Conservation (phyloP, 2,888 invertebrate genomes). For the Caenorhabditis sp. region DNA sequence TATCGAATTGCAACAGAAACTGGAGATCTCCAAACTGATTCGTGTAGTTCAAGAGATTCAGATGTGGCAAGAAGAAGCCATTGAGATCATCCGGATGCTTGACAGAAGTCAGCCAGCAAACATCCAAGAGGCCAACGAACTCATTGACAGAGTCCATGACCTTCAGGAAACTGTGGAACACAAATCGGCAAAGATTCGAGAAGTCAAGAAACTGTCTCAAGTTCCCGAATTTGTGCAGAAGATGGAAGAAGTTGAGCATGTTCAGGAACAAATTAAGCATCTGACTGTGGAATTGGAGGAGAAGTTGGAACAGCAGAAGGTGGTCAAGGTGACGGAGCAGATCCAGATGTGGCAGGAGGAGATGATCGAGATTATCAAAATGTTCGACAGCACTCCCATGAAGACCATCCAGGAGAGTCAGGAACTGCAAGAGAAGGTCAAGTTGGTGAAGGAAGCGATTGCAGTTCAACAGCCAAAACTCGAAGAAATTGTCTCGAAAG, state of each 20-base stretch:
- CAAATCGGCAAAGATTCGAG: slow-evolving; percentile 60
- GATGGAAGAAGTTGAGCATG: slow-evolving; percentile 63
- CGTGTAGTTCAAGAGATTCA: slow-evolving; percentile 71
- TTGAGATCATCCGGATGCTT: slow-evolving; percentile 69
- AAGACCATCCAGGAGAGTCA: slow-evolving; percentile 60
- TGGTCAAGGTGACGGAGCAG: slow-evolving; percentile 64
- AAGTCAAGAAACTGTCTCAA: slow-evolving; percentile 54
- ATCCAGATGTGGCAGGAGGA: slow-evolving; percentile 65
- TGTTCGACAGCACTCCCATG: slow-evolving; percentile 65
- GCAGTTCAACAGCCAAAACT: slow-evolving; percentile 63
- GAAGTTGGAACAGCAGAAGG: slow-evolving; percentile 55
- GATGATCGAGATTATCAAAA: slow-evolving; percentile 65
- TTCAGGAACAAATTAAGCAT: slow-evolving; percentile 59
- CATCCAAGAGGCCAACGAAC: slow-evolving; percentile 66
- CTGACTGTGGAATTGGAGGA: slow-evolving; percentile 57
- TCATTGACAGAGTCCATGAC: slow-evolving; percentile 65
- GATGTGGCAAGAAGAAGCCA: slow-evolving; percentile 74
- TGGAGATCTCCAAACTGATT: slow-evolving; percentile 53
- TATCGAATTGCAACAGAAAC: slow-evolving; percentile 46
- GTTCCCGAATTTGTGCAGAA: slow-evolving; percentile 58
- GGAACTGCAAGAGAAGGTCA: slow-evolving; percentile 64
- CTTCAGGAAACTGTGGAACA: slow-evolving; percentile 60
- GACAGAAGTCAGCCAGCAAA: slow-evolving; percentile 49
- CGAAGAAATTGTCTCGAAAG: slow-evolving; percentile 58
- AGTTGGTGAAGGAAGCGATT: slow-evolving; percentile 61